Evolutionary conservation across 2,113 vertebrate genomes (phyloP), one percentile per base, ranked within the genome.

Genomic region (Tachysurus fulvidraco): DNA sequence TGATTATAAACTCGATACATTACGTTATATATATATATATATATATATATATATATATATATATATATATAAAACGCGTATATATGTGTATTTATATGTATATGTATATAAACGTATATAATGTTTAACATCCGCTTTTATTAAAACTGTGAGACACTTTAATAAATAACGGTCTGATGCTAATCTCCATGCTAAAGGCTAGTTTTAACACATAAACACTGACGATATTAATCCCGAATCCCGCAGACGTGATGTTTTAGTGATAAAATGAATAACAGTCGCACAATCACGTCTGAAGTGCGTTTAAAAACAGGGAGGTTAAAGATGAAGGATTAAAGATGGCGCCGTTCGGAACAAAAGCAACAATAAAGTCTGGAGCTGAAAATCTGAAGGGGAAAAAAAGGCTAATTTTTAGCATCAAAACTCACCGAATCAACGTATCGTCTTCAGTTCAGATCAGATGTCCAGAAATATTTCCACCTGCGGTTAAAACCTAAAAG

Each of bases 311-410:
- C 74, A 1, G 10, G 10, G 1, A 52, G 55, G 13, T 13, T 13
- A 23, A 1, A 60, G 54, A 60, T 19, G 54, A 92, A 89, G 93
- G 94, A 95, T 95, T 95, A 95, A 96, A 96, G 93, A 96, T 96
- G 95, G 95, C 95, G 95, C 94, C 93, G 91, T 92, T 88, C 92
- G 94, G 95, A 96, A 96, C 95, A 96, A 96, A 84, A 96, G 95
- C 95, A 91, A 94, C 93, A 94, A 93, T 94, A 94, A 94, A 94
- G 92, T 90, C 89, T 55, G 82, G 91, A 92, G 90, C 91, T 86
- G 41, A 73, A 30, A 50, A 64, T 23, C 52, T 62, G 78, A 74
- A 62, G 46, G 44, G 83, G 52, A 5, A 14, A 83, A 88, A 90
- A 88, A n/a, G 5, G 30, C 3, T 36, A 41, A n/a, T 88, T 87